Percentiles rank a stretch among this genome's conserved stretches.
phyloP scores from a whole-genome alignment of 2,113 vertebrate genomes.

The Pyxicephalus adspersus region DNA sequence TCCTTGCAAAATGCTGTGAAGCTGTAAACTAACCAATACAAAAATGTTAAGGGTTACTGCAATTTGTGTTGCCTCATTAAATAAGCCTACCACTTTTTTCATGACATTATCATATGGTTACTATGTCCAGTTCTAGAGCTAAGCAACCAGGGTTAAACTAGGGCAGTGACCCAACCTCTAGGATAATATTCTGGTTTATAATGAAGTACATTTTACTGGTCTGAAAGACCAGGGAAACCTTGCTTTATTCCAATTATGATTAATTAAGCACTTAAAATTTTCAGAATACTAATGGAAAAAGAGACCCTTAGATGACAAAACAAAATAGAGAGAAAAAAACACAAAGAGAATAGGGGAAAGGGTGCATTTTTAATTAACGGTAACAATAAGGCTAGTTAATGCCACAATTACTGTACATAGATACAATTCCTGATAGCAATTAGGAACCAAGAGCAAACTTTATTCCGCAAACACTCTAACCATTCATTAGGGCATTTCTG shows the following conservation, averaged over 20 bases:
- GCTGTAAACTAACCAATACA: no score
- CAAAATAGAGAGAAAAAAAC: not conserved
- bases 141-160: no score
- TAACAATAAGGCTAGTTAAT: constrained; percentile 32
- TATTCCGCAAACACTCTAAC: not conserved
- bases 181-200: no score
- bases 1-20: no score
- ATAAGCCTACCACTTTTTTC: no score
- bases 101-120: no score
- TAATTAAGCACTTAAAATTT: constrained; percentile 13
- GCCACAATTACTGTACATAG: constrained; percentile 19
- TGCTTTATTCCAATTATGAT: constrained; percentile 9
- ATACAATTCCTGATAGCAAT: constrained; percentile 38
- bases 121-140: no score
- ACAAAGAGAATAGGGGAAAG: not conserved
- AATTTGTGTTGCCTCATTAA: no score
- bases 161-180: no score
- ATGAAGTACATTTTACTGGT: no score
- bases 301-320: not conserved
- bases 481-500: constrained; percentile 23
- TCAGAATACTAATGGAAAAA: not conserved
- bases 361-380: constrained; percentile 24
- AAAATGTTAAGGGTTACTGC: no score
- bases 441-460: not conserved
- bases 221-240: not conserved